A percentile compares a stretch with the other conserved stretches of the same genome.
These are phyloP conservation scores for Saccopteryx bilineata DNA, from an alignment of 2,113 vertebrate species.

Conservation along the genomic window DNA sequence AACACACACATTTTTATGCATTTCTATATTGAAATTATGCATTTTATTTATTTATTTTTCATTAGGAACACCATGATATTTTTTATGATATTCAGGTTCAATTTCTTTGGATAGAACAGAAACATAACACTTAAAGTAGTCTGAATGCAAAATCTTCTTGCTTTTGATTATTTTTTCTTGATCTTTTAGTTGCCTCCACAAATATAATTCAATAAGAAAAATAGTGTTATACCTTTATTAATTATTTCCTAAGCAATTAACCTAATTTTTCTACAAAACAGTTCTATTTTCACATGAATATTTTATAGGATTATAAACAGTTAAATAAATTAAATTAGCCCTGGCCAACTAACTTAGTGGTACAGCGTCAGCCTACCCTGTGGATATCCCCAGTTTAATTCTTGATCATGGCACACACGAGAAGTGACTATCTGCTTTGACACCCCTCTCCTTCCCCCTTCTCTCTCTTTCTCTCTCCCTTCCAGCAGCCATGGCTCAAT, in stretches of 20 bases:
- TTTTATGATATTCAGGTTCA: not conserved
- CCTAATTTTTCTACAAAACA: not conserved
- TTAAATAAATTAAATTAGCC: not conserved
- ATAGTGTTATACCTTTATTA: not conserved
- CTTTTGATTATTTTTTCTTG: not conserved
- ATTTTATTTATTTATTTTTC: not conserved
- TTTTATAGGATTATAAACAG: not conserved
- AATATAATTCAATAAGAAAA: not conserved
- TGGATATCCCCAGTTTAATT: too few relatives aligned
- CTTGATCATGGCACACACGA: too few relatives aligned
- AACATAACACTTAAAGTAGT: not conserved
- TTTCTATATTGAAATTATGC: not conserved
- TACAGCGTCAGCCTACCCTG: too few relatives aligned
- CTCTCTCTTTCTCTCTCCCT: too few relatives aligned
- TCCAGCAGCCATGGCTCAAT: too few relatives aligned
- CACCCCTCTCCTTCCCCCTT: too few relatives aligned
- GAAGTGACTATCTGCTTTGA: too few relatives aligned
- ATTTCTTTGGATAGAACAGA: not conserved
- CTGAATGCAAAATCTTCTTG: not conserved
- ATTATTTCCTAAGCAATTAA: slow-evolving; percentile 1
- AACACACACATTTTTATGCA: not conserved
- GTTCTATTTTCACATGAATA: not conserved
- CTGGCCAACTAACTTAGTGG: too few relatives aligned
- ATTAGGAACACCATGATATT: not conserved
- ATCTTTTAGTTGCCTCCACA: not conserved